phyloP scores from a whole-genome alignment of 2,888 invertebrate species.

The Drosophila affinis region DNA sequence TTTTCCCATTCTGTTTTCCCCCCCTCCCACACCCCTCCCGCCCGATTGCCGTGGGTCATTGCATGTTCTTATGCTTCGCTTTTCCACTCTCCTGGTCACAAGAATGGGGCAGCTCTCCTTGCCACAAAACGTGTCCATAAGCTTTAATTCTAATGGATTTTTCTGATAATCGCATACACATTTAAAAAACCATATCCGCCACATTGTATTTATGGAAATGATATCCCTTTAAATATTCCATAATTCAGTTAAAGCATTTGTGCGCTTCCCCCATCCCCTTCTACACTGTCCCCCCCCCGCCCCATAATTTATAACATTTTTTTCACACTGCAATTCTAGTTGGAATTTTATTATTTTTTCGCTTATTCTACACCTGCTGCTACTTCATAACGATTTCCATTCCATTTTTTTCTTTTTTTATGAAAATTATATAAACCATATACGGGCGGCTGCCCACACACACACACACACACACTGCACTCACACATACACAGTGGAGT shows the following conservation, averaged over 20 bases:
- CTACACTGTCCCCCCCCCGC: background rate
- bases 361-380: constrained; percentile 13
- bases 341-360: background rate
- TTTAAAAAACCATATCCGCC: background rate
- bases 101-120: background rate
- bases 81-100: too few relatives aligned
- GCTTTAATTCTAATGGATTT: background rate
- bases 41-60: constrained; percentile 20
- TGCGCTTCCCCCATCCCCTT: background rate
- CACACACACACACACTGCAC: background rate
- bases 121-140: background rate
- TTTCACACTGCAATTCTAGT: background rate
- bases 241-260: constrained; percentile 1
- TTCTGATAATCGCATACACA: background rate
- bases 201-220: background rate
- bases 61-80: too few relatives aligned
- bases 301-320: background rate
- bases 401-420: constrained; percentile 11
- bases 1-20: background rate
- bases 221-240: constrained; percentile 1
- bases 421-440: background rate
- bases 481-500: background rate
- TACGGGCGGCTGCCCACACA: background rate
- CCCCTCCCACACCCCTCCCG: too few relatives aligned
- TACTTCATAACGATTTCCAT: constrained; percentile 19